A percentile compares a stretch with the other conserved stretches of the same genome.
phyloP scores from a whole-genome alignment of 2,113 vertebrate genomes.

The Pangasianodon hypophthalmus region DNA sequence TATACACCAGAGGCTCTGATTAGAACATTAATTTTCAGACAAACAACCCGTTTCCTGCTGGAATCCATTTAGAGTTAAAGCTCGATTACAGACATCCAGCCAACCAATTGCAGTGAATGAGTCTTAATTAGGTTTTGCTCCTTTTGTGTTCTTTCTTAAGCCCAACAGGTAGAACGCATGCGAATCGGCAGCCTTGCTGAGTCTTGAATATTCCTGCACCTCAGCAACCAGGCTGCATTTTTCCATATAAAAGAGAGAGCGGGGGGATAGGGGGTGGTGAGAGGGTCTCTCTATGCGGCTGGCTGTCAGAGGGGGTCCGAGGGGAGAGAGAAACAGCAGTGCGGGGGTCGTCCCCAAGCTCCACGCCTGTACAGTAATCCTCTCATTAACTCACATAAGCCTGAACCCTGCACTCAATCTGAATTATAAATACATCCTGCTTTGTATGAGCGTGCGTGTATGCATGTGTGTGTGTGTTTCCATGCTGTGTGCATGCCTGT shows the following conservation, averaged over 20 bases:
- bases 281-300: background rate
- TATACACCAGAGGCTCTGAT: slow-evolving; percentile 10
- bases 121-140: slow-evolving; percentile 33
- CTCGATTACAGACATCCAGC: background rate
- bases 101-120: background rate
- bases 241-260: slow-evolving; percentile 29
- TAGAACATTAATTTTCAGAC: slow-evolving; percentile 9
- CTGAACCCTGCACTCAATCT: slow-evolving; percentile 31
- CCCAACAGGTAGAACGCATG: slow-evolving; percentile 29
- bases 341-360: slow-evolving; percentile 44
- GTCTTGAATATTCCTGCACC: slow-evolving; percentile 17
- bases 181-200: slow-evolving; percentile 4
- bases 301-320: slow-evolving; percentile 17
- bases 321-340: slow-evolving; percentile 6
- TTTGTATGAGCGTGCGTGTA: slow-evolving; percentile 14
- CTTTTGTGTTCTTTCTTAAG: slow-evolving; percentile 10
- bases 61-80: slow-evolving; percentile 23
- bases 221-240: slow-evolving; percentile 14
- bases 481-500: background rate
- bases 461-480: background rate
- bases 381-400: slow-evolving; percentile 52
- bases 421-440: slow-evolving; percentile 34
- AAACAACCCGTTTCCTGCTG: slow-evolving; percentile 15
- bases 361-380: slow-evolving; percentile 47
- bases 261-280: background rate